Evolutionary conservation across 2,113 vertebrate genomes (phyloP).

Genomic region (Dermatemys mawii): DNA sequence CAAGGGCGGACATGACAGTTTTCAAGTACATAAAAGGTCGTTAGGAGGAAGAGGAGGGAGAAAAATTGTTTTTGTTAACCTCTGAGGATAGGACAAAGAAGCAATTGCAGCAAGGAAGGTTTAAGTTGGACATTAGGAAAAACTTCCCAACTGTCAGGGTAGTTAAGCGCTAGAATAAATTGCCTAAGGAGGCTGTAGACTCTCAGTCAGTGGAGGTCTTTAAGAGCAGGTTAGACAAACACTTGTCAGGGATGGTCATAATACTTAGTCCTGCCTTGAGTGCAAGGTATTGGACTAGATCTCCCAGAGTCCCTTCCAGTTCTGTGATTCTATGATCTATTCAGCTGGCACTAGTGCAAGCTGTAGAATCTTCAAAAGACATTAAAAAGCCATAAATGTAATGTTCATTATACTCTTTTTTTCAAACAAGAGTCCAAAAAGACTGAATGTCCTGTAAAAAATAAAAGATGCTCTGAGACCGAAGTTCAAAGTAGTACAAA

Average conservation of each 20-base stretch:
- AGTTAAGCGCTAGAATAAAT: not conserved
- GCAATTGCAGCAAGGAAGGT: not conserved
- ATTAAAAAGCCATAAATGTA: not conserved
- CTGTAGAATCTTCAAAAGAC: not conserved
- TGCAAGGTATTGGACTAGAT: not conserved
- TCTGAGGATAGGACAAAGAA: not conserved
- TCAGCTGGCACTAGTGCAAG: not conserved
- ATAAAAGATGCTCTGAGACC: not conserved
- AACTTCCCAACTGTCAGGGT: not conserved
- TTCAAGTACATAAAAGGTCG: not conserved
- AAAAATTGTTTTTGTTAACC: not conserved
- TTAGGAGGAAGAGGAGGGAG: not conserved
- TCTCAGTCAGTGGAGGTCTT: not conserved
- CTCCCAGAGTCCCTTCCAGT: not conserved
- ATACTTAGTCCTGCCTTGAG: not conserved
- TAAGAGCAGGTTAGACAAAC: not conserved
- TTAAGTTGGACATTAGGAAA: not conserved
- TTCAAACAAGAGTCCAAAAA: not conserved
- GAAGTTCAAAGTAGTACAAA: not conserved
- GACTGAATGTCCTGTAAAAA: not conserved
- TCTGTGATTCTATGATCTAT: not conserved
- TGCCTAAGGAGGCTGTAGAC: not conserved
- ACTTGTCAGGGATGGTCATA: not conserved
- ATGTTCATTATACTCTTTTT: not conserved
- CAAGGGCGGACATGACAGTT: not conserved